Base-by-base conservation (phyloP, 35 echinoderm and acorn worm genomes). In the Nesometra sesokonis region DNA sequence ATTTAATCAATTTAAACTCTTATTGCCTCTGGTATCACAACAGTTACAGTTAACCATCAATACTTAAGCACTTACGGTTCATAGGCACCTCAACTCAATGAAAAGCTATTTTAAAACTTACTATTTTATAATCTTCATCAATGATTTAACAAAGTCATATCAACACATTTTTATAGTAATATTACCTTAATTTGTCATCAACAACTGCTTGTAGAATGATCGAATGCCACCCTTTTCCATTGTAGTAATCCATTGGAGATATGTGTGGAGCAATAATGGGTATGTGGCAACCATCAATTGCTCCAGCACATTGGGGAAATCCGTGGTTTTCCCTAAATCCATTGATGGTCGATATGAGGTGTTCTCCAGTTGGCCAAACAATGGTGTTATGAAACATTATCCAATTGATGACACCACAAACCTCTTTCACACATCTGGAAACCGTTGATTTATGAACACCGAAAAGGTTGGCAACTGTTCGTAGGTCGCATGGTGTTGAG, bases 141-240 rank as follows among this genome's bases (percentile, higher is more conserved):
- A n/a, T n/a, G n/a, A 43, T 7, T 43, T 7, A 43, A 43, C 38
- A 7, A 15, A 4, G 15, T 43, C 15, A 4, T 43, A 43, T 43
- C 38, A 43, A 43, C 4, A 4, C 15, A 43, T 7, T 43, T 43
- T 43, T 4, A 15, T 15, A 43, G 4, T 43, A 7, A 43, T 7
- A 43, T 84, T 84, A 92, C 80, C 86, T 76, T 80, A 84, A 92
- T 0, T 87, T 80, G 77, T 88, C 47, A 36, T 92, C 90, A 27
- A 88, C 86, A 21, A 92, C 90, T 9, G 90, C 90, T 37, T 91
- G 86, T 0, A 85, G 30, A 46, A 88, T 78, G 13, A 88, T 88
- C 3, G 88, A 90, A 57, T 90, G 57, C 40, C 19, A 84, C 77
- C 90, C 86, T 76, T 92, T 92, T 21, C 86, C 46, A 33, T 92